phyloP scores from a whole-genome alignment of 2,888 invertebrate species.

The Bruchidius siliquastri region DNA sequence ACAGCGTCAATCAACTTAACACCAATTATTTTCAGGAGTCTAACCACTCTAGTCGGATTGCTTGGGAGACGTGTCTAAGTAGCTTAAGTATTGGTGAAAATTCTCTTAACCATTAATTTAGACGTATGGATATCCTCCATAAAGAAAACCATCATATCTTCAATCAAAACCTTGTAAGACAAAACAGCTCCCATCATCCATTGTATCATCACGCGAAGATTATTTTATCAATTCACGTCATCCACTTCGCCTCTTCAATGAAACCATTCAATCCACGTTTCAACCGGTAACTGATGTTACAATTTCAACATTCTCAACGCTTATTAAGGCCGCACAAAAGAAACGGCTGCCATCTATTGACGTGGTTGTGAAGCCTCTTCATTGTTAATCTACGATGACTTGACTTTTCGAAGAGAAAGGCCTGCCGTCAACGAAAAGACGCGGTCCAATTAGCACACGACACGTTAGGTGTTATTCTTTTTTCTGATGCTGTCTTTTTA shows the following conservation, averaged over 20 bases:
- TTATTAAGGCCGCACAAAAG: background rate
- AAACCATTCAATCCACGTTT: background rate
- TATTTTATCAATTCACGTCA: background rate
- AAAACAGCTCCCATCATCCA: background rate
- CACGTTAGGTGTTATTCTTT: background rate
- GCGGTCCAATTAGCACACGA: background rate
- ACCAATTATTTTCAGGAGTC: too few species aligned
- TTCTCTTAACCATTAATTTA: too few species aligned
- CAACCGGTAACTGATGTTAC: background rate
- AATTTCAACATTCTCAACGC: background rate
- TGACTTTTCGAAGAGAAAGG: background rate
- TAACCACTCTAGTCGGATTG: too few species aligned
- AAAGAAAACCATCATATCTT: too few species aligned
- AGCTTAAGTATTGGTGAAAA: too few species aligned
- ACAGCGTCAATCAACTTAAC: too few species aligned
- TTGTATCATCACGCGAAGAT: background rate
- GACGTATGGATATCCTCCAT: too few species aligned
- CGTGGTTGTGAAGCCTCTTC: background rate
- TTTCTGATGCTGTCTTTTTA: background rate
- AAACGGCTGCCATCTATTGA: background rate
- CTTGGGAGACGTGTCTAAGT: too few species aligned
- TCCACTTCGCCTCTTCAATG: background rate
- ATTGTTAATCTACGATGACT: background rate
- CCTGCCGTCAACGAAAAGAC: background rate
- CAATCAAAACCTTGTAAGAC: background rate